phyloP scores from a whole-genome alignment of 1,140 invertebrate genomes.

The Elymnias hypermnestra region DNA sequence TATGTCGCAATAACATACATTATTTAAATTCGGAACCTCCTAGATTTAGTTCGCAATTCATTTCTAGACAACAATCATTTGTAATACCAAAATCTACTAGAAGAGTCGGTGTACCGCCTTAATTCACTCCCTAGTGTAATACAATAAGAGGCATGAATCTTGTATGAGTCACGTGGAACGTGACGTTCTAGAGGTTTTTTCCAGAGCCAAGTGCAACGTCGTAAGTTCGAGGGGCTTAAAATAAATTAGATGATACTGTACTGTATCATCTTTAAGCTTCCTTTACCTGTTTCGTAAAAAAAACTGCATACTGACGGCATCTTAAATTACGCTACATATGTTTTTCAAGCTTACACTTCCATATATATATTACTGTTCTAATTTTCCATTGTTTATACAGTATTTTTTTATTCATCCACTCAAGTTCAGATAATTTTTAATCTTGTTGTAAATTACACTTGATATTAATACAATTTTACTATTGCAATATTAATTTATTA shows the following conservation, averaged over 20 bases:
- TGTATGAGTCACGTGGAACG: constrained; percentile 42
- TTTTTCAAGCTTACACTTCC: no score
- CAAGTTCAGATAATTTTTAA: no score
- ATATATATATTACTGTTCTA: no score
- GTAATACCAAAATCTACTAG: constrained; percentile 39
- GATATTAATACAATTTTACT: no score
- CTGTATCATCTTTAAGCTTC: neutral
- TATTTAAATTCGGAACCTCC: constrained; percentile 35
- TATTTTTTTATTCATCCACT: no score
- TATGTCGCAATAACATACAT: constrained; percentile 16
- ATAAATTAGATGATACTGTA: constrained; percentile 66
- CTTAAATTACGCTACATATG: no score
- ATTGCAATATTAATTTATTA: no score
- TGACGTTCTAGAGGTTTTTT: constrained; percentile 43
- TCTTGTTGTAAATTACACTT: no score
- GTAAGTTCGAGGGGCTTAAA: constrained; percentile 67
- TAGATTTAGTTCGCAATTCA: constrained; percentile 37
- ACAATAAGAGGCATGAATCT: constrained; percentile 47
- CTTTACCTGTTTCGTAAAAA: no score
- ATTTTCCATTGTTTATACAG: no score
- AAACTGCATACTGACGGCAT: no score
- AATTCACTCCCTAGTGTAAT: constrained; percentile 48
- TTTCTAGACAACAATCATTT: constrained; percentile 31
- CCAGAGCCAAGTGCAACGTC: constrained; percentile 50
- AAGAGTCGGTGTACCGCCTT: constrained; percentile 35